Percentiles rank a stretch among this genome's conserved stretches.
These are phyloP conservation scores for Bombus ignitus DNA, from an alignment of 1,140 invertebrate species.

Conservation along the genomic window DNA sequence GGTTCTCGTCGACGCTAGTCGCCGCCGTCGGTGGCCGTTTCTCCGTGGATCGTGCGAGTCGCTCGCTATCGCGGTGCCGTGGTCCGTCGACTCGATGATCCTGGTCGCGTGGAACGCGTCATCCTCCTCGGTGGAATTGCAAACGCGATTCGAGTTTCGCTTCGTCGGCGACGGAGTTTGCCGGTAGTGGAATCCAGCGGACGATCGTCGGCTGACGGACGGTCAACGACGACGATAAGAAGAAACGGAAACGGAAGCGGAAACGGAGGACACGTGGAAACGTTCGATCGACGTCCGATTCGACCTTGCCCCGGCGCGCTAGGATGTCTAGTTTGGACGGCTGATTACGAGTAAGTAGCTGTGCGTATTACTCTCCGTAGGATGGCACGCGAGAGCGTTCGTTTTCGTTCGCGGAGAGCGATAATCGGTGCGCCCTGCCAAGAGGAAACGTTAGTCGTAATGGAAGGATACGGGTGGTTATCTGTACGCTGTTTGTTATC, in stretches of 20 bases:
- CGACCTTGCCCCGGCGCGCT: background rate
- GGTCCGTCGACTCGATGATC: background rate
- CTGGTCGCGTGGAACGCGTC: background rate
- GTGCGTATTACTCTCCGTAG: accelerated
- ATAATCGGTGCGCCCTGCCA: background rate
- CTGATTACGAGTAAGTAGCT: slow-evolving; percentile 38
- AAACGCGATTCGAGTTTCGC: background rate
- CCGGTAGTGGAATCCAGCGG: background rate
- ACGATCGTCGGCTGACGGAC: no score
- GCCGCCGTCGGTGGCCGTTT: background rate
- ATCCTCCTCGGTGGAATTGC: background rate
- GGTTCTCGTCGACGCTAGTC: background rate
- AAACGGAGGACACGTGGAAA: background rate
- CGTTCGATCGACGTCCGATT: background rate
- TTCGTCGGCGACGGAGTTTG: background rate
- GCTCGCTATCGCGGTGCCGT: no score
- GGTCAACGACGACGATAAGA: background rate
- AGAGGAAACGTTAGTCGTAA: background rate
- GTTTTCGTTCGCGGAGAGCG: background rate
- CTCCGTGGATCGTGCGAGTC: background rate
- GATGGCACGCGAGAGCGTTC: background rate
- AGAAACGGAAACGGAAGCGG: background rate
- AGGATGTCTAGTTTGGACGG: background rate
- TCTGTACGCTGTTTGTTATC: slow-evolving; percentile 47
- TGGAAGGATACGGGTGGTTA: slow-evolving; percentile 48